Evolutionary conservation across 2,113 vertebrate species (phyloP).

Genomic region (Trematomus loennbergii): DNA sequence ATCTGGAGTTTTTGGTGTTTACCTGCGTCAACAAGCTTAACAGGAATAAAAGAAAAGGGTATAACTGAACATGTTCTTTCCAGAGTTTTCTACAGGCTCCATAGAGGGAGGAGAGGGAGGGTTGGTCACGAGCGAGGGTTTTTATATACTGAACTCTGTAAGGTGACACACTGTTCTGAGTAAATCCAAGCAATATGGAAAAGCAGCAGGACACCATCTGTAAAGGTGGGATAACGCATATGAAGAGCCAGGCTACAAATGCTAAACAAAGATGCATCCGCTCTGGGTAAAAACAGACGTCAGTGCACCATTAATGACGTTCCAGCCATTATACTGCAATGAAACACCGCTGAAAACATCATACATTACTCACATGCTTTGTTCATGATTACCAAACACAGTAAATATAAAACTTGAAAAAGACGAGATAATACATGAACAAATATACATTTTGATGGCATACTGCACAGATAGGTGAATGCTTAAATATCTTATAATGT

Average conservation of each 20-base stretch:
- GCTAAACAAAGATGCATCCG: slow-evolving; percentile 36
- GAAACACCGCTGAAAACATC: slow-evolving; percentile 8
- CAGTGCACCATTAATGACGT: background rate
- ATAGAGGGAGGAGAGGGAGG: slow-evolving; percentile 1
- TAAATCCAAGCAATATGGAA: slow-evolving; percentile 18
- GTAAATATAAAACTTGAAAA: background rate
- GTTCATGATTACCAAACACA: background rate
- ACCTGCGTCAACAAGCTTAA: slow-evolving; percentile 13
- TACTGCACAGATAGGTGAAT: too few relatives aligned
- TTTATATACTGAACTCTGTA: slow-evolving; percentile 5
- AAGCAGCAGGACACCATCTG: slow-evolving; percentile 15
- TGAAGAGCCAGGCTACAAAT: background rate
- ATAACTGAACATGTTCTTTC: slow-evolving; percentile 6
- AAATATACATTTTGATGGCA: background rate
- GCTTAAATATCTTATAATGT: too few relatives aligned
- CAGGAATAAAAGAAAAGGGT: slow-evolving; percentile 19
- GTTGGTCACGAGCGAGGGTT: background rate
- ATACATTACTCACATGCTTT: background rate
- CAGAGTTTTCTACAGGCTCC: background rate
- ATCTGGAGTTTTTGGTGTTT: slow-evolving; percentile 31
- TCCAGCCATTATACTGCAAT: slow-evolving; percentile 15
- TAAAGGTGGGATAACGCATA: slow-evolving; percentile 23
- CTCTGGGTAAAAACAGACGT: slow-evolving; percentile 15
- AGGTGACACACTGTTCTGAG: background rate
- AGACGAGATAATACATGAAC: background rate